These are phyloP conservation scores for Parotocinclus haroldoi DNA, from an alignment of 2,797 vertebrate genomes.

Conservation along the genomic window DNA sequence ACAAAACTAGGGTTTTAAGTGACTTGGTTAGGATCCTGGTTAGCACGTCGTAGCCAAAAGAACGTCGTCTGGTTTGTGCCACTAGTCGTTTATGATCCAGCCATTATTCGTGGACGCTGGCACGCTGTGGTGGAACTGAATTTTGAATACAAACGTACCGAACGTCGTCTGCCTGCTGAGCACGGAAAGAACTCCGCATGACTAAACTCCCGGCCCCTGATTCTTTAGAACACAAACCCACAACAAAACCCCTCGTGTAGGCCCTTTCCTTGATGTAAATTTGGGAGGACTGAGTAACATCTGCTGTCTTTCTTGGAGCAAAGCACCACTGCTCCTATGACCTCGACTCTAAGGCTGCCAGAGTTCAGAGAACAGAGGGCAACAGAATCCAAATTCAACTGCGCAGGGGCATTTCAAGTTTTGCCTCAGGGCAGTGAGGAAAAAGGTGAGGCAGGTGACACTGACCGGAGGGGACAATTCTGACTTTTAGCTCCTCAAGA, in stretches of 20 bases:
- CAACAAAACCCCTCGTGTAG: neutral
- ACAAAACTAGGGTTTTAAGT: too few species aligned
- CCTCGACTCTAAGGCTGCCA: neutral
- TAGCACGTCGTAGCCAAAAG: too few species aligned
- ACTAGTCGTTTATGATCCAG: too few species aligned
- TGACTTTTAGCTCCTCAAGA: neutral
- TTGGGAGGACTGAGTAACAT: slow-evolving; percentile 13
- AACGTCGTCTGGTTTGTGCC: too few species aligned
- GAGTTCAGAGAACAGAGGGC: neutral
- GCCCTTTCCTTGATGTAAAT: neutral
- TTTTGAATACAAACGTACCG: too few species aligned
- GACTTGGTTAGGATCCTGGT: too few species aligned
- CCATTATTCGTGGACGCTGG: too few species aligned
- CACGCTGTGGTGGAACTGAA: too few species aligned
- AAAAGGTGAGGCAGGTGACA: neutral
- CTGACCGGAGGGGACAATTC: neutral
- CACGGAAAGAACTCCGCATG: too few species aligned
- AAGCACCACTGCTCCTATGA: neutral
- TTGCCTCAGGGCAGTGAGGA: neutral
- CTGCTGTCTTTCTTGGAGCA: slow-evolving; percentile 6
- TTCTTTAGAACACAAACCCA: too few species aligned
- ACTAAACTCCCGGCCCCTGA: too few species aligned
- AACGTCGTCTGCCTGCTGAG: too few species aligned
- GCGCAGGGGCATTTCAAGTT: slow-evolving; percentile 3
- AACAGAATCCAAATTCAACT: neutral